These are phyloP conservation scores for Harpagifer antarcticus DNA, from an alignment of 2,797 vertebrate genomes.

Conservation along the genomic window DNA sequence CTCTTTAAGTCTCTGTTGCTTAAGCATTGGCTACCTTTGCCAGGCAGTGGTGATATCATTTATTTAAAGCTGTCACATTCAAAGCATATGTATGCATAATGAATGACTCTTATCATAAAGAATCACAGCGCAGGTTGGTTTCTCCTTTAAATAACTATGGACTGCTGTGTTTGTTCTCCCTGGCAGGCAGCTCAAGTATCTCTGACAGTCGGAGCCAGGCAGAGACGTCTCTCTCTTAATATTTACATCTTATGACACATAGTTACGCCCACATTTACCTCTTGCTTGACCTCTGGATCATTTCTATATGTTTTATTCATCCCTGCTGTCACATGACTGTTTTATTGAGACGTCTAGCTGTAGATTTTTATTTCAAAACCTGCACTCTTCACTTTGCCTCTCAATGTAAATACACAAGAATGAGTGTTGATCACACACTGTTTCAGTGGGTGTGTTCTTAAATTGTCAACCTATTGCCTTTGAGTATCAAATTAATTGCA, in stretches of 20 bases:
- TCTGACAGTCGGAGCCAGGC: conserved; percentile 19
- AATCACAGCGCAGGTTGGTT: conserved; percentile 46
- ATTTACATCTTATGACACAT: conserved; percentile 66
- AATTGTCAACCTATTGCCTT: conserved; percentile 69
- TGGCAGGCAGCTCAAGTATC: conserved; percentile 33
- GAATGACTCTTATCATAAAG: conserved; percentile 63
- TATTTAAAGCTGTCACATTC: conserved; percentile 61
- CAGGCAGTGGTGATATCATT: conserved; percentile 47
- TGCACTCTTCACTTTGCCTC: conserved; percentile 19
- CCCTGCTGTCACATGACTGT: conserved; percentile 66
- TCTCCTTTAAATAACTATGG: conserved; percentile 21
- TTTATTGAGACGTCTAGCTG: conserved; percentile 51
- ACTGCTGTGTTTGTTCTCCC: conserved; percentile 36
- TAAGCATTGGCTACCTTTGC: conserved; percentile 23
- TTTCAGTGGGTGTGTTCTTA: conserved; percentile 52
- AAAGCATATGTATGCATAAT: conserved; percentile 66
- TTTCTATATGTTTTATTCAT: conserved; percentile 73
- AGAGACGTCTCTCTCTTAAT: conserved; percentile 33
- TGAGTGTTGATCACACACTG: conserved; percentile 48
- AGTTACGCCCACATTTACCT: conserved; percentile 54
- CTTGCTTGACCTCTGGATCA: conserved; percentile 68
- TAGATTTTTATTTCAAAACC: conserved; percentile 26
- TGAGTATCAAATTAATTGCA: conserved; percentile 76
- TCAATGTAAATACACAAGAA: conserved; percentile 48
- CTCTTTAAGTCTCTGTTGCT: conserved; percentile 19